Conservation (phyloP, 2,113 vertebrate species). For the Rhombomys opimus region DNA sequence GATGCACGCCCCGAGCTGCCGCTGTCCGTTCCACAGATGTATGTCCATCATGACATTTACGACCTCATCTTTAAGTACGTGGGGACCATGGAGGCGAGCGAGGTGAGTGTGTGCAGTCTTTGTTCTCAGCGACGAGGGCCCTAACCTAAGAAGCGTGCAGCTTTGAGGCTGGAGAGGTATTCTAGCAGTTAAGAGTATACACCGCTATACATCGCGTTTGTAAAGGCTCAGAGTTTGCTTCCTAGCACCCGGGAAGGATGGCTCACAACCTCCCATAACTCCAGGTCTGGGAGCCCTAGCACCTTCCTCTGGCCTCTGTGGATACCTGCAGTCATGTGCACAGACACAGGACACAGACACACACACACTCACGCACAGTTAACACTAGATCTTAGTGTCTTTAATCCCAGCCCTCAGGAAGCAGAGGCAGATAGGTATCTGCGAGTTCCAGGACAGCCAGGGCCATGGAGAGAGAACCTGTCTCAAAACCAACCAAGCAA, state of each 20-base stretch:
- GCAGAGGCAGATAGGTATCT: neutral
- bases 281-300: neutral
- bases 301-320: neutral
- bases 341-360: neutral
- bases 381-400: neutral
- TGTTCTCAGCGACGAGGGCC: neutral
- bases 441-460: neutral
- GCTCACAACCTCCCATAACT: neutral
- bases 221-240: neutral
- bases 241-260: neutral
- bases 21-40: slow-evolving; percentile 89
- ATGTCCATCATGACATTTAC: slow-evolving; percentile 96
- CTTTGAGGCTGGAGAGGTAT: neutral
- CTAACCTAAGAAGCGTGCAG: neutral
- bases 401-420: neutral
- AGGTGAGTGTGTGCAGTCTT: slow-evolving; percentile 86
- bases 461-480: neutral
- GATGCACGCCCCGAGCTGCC: slow-evolving; percentile 18
- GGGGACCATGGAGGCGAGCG: slow-evolving; percentile 95
- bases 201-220: neutral
- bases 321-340: neutral
- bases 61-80: slow-evolving; percentile 96
- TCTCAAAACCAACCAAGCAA: neutral
- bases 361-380: no score
- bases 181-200: neutral